Percentiles rank a stretch among this genome's conserved stretches.
Evolutionary conservation across 2,113 vertebrate genomes (phyloP).

Genomic region (Callopanchax toddi): DNA sequence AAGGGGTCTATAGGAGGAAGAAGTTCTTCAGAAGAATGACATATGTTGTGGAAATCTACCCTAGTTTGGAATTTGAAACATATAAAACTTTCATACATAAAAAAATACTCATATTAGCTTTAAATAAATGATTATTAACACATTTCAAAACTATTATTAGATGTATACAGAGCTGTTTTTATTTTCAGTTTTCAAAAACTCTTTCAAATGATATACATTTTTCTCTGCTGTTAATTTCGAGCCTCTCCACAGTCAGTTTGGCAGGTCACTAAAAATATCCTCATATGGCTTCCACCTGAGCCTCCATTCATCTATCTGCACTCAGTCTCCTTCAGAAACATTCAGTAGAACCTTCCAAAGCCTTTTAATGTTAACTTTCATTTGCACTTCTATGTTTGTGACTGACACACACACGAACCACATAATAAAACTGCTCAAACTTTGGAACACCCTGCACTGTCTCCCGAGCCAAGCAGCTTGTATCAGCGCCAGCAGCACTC

Average conservation of each 20-base stretch:
- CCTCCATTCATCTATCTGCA: slow-evolving; percentile 14
- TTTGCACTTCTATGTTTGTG: slow-evolving; percentile 1
- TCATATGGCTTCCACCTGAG: slow-evolving; percentile 67
- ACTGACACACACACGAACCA: slow-evolving; percentile 7
- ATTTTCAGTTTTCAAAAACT: background rate
- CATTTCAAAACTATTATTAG: background rate
- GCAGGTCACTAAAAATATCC: slow-evolving; percentile 44
- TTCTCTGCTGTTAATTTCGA: slow-evolving; percentile 20
- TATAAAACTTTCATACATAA: too few relatives aligned
- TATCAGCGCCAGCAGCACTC: slow-evolving; percentile 53
- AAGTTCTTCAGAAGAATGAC: too few relatives aligned
- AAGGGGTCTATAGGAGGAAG: too few relatives aligned
- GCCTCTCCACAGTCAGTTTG: slow-evolving; percentile 35
- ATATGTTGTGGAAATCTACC: too few relatives aligned
- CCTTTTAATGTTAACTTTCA: too few relatives aligned
- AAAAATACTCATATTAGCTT: too few relatives aligned
- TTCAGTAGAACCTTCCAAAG: too few relatives aligned
- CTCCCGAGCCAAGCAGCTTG: slow-evolving; percentile 48
- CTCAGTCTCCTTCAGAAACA: too few relatives aligned
- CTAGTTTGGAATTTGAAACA: too few relatives aligned
- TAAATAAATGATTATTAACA: background rate
- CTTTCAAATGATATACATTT: slow-evolving; percentile 6
- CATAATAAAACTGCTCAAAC: background rate
- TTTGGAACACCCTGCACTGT: slow-evolving; percentile 23
- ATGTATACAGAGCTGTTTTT: slow-evolving; percentile 2